Evolutionary conservation across 2,888 invertebrate species (phyloP).

Genomic region (Pseudococcus jackbeardsleyi): DNA sequence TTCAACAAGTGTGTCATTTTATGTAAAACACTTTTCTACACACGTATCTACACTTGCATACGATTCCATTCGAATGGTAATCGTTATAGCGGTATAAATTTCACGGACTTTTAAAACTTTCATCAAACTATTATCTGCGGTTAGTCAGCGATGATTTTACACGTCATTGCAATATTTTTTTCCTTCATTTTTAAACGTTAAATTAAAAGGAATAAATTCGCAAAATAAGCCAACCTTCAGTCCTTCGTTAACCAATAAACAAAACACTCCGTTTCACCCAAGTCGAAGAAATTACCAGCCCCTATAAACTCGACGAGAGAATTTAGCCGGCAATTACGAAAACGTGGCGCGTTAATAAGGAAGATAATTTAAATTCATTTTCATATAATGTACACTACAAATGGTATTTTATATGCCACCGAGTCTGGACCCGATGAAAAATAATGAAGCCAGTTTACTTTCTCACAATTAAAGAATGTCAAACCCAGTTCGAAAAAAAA

Average conservation of each 20-base stretch:
- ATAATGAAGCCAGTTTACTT: conserved; percentile 10
- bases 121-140: background rate
- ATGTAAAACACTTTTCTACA: conserved; percentile 39
- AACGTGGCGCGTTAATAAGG: conserved; percentile 35
- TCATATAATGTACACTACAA: background rate
- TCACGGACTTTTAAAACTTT: background rate
- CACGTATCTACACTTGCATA: background rate
- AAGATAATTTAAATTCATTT: conserved; percentile 54
- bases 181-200: background rate
- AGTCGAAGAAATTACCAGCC: conserved; percentile 15
- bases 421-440: background rate
- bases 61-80: conserved; percentile 1
- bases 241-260: background rate
- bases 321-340: conserved; percentile 22
- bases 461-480: conserved; percentile 51
- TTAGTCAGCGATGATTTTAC: background rate
- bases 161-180: background rate
- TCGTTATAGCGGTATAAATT: conserved; percentile 19
- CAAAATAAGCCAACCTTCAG: background rate
- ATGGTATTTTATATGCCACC: background rate
- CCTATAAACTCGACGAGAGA: background rate
- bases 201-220: background rate
- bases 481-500: background rate
- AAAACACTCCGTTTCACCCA: background rate
- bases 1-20: conserved; percentile 53